Conservation (phyloP, 1,140 invertebrate genomes). For the Vollenhovia emeryi region DNA sequence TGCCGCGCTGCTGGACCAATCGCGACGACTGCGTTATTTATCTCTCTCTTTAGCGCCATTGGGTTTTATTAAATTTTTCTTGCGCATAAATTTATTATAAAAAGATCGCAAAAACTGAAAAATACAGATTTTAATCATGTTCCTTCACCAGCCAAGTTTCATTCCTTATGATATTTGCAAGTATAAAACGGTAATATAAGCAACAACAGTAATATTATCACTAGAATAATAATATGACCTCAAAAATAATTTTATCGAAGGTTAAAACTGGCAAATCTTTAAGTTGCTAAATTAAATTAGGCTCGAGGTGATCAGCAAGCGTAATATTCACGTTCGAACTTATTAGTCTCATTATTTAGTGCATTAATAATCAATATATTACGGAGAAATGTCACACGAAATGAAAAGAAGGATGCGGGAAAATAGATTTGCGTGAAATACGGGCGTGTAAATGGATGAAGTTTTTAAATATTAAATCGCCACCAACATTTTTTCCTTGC, state of each 20-base stretch:
- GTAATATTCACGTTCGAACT: not conserved
- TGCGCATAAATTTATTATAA: not conserved
- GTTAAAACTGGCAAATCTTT: not conserved
- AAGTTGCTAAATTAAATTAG: not conserved
- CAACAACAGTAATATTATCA: not conserved
- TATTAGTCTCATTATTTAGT: not conserved
- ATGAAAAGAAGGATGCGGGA: not conserved
- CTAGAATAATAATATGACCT: not conserved
- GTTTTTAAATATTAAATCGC: conserved; percentile 12
- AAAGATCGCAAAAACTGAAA: not conserved
- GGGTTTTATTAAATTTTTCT: not conserved
- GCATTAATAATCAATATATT: not conserved
- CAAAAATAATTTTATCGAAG: not conserved
- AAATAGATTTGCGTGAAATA: not conserved
- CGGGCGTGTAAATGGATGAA: not conserved
- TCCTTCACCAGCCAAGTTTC: not conserved
- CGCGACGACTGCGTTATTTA: not conserved
- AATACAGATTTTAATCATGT: not conserved
- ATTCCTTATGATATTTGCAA: not conserved
- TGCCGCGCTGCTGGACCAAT: not conserved
- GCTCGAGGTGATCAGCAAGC: not conserved
- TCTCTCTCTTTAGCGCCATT: not conserved
- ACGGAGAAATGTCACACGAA: not conserved
- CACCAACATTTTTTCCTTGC: not conserved
- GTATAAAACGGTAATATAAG: not conserved